Base-by-base conservation (phyloP, 2,113 vertebrate genomes). In the Boleophthalmus pectinirostris region DNA sequence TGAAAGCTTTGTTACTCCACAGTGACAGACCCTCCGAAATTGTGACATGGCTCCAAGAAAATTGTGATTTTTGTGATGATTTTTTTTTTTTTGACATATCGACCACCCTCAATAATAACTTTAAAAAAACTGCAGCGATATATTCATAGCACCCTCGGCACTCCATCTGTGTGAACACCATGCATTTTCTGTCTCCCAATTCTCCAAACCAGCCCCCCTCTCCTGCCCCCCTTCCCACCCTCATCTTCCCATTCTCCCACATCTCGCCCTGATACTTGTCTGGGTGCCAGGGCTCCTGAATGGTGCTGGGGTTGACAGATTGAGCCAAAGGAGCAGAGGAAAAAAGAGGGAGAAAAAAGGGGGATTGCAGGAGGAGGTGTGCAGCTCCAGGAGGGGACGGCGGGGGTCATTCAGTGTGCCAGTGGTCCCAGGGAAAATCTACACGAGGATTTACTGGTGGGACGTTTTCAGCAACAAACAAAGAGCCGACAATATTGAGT, bases 371-470 rank as follows among this genome's bases (percentile, higher is more conserved):
- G 5, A 35, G 49, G 51, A 53, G 51, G 57, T 61, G 77, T 76
- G 47, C 21, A 13, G 35, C 24, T 51, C 23, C 51, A 47, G 74
- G 75, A 45, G 70, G 79, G 74, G 75, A 73, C 77, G 82, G 64
- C 74, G 77, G 79, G 69, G 70, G 77, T 75, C 78, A 74, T 83
- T 87, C 81, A 87, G 65, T 74, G 72, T 72, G 86, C 82, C 87
- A 84, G 81, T 81, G 81, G 84, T 89, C 84, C 82, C 77, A 81
- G 84, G 84, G 83, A 75, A 88, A 85, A 87, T 60, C 72, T 82
- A 85, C 77, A 77, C 74, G 24, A 68, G 69, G 65, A 64, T 21
- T 76, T 81, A 78, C 70, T 78, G 82, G 74, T 78, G 82, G 79
- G 81, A 81, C 76, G 74, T 85, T 80, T 78, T 84, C 72, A 73